phyloP scores from a whole-genome alignment of 2,113 vertebrate genomes.

The Ophthalmotilapia sp. region DNA sequence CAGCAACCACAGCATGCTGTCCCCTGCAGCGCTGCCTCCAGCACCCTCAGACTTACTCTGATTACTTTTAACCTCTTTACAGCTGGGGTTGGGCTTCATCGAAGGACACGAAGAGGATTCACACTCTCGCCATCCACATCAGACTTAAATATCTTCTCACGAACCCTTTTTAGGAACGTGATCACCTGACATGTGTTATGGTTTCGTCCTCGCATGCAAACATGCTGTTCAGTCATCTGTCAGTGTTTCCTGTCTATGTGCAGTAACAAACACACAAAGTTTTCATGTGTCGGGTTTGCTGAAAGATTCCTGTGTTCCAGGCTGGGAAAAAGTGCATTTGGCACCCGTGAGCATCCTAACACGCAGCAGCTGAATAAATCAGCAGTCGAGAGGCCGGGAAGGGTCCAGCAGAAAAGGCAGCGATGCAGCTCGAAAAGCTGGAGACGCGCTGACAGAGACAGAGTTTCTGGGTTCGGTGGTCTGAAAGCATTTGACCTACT shows the following conservation, averaged over 20 bases:
- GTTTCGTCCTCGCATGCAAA: not conserved
- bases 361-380: not conserved
- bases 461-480: not conserved
- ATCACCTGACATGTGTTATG: not conserved
- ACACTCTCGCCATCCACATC: not conserved
- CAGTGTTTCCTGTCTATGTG: not conserved
- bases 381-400: not conserved
- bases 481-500: slow-evolving; percentile 43
- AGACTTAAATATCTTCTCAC: not conserved
- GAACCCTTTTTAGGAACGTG: not conserved
- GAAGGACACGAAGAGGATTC: not conserved
- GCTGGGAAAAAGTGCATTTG: not conserved
- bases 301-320: not conserved
- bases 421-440: not conserved
- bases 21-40: not conserved
- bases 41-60: not conserved
- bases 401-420: not conserved
- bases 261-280: not conserved
- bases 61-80: not conserved
- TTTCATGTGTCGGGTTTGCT: not conserved
- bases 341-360: not conserved
- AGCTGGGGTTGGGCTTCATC: not conserved
- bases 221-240: not conserved
- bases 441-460: not conserved
- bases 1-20: not conserved